Conservation (phyloP, 92 coral and sea anemone genomes). For the Phenganax subtilis region DNA sequence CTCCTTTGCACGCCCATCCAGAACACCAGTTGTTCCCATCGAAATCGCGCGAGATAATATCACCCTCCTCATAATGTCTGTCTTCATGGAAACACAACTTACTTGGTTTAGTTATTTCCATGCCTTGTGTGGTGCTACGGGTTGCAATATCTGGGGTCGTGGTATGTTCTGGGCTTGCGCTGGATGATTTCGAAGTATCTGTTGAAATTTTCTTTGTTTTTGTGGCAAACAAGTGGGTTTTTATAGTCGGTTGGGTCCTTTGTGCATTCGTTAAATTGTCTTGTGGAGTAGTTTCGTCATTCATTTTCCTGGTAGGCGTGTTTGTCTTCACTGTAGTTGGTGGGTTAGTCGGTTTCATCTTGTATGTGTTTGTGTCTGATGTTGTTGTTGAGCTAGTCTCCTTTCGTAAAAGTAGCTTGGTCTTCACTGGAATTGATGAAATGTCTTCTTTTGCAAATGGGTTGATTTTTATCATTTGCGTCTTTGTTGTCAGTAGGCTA, state of each 20-base stretch:
- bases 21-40: constrained; percentile 29
- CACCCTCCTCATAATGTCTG: constrained; percentile 35
- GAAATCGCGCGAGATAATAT: constrained; percentile 18
- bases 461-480: no score
- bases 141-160: not conserved
- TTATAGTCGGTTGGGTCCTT: not conserved
- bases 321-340: not conserved
- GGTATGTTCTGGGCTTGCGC: not conserved
- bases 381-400: not conserved
- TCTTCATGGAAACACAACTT: constrained; percentile 26
- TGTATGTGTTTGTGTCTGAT: not conserved
- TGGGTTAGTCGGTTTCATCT: not conserved
- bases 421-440: no score
- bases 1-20: constrained; percentile 24
- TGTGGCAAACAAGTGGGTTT: not conserved
- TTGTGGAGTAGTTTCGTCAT: no score
- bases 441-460: no score
- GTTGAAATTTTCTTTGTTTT: not conserved
- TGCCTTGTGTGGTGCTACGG: not conserved
- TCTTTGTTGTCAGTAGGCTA: no score
- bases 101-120: not conserved
- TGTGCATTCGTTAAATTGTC: no score
- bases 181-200: not conserved
- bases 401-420: no score
- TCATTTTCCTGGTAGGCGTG: not conserved